phyloP scores from a whole-genome alignment of 2,113 vertebrate species.

The Ptilorrhoa leucosticta region DNA sequence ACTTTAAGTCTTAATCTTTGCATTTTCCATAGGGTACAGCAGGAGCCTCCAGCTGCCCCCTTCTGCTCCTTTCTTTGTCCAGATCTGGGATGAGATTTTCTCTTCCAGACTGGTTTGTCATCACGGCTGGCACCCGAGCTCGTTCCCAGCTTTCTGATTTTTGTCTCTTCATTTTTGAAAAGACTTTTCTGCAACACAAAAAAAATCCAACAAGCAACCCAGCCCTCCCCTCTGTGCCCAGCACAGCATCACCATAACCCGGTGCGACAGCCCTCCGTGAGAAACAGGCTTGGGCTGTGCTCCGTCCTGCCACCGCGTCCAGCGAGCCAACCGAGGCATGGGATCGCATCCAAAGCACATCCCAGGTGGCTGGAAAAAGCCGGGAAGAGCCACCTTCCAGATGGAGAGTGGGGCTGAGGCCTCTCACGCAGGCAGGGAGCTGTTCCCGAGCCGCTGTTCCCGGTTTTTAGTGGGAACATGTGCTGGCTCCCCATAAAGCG shows the following conservation, averaged over 20 bases:
- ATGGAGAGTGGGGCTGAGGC: neutral
- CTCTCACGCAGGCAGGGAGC: neutral
- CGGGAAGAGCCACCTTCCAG: neutral
- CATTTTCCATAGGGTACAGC: neutral
- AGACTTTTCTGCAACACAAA: neutral
- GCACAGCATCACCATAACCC: neutral
- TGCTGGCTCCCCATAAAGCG: neutral
- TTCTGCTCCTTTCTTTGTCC: neutral
- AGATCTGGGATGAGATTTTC: neutral
- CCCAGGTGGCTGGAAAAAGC: neutral
- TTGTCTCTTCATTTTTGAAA: neutral
- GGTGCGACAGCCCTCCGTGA: neutral
- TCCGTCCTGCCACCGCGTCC: neutral
- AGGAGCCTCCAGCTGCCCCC: neutral
- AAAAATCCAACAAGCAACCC: neutral
- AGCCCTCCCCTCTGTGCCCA: neutral
- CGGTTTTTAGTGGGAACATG: neutral
- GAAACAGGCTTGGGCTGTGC: neutral
- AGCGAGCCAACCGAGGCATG: neutral
- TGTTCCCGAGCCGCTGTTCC: neutral
- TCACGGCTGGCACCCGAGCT: neutral
- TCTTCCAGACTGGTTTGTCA: neutral
- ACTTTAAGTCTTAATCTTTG: neutral
- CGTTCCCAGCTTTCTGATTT: neutral
- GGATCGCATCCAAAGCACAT: neutral